Evolutionary conservation across 2,113 vertebrate genomes (phyloP), one percentile per base, ranked within the genome.

Genomic region (Scomber colias): DNA sequence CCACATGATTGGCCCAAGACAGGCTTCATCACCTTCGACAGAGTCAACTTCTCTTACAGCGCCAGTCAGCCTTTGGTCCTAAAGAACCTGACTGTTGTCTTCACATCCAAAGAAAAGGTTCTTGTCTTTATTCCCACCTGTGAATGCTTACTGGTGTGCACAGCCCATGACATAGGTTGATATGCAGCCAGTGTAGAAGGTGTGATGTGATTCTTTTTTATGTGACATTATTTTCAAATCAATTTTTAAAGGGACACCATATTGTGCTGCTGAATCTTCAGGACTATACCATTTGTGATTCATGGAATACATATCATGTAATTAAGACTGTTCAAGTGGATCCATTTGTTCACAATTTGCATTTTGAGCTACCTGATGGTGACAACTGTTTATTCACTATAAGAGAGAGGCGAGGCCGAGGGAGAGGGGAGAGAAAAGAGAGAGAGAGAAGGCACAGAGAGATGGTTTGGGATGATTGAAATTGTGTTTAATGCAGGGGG

Each of bases 71-170:
- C 96, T 17, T 61, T 96, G 77, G 96, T 98, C 45, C 90, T 99
- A 64, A 97, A 96, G 81, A 96, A 98, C 75, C 93, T 99, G 83
- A 97, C 94, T 11, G 95, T 95, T 7, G 70, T 95, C 90, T 96
- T 98, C 89, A 94, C 93, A 84, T 91, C 97, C 49, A 96, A 85
- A 92, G 97, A 98, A 91, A 99, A 99, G 96, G 97, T 98, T 46
- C 27, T 78, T 81, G 82, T 88, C 83, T 87, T 86, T 64, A 67
- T 84, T 79, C 46, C 71, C 75, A 86, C 62, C 80, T 64, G 79
- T 92, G 85, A 75, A 62, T 71, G 86, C 83, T 86, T 57, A 71
- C 78, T 75, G 78, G 80, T 79, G 86, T 86, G 84, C 79, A 65
- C 78, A 77, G 79, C 73, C 85, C 77, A 51, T 91, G 87, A 93